A percentile compares a stretch with the other conserved stretches of the same genome.
Evolutionary conservation across 2,113 vertebrate genomes (phyloP).

Genomic region (Herpetotheres cachinnans): DNA sequence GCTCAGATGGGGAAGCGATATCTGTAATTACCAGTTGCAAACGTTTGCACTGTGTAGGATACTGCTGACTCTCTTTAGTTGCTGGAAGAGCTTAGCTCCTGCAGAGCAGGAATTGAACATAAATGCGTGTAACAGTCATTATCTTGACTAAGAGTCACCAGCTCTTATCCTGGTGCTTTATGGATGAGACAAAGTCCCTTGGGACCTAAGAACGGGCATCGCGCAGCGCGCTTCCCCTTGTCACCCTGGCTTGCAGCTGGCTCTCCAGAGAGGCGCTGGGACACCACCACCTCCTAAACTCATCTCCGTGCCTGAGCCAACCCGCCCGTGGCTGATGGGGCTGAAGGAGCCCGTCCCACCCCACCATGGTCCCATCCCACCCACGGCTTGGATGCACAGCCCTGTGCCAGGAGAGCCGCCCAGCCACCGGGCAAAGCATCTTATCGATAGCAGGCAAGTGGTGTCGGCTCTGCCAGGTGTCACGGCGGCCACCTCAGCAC

Average conservation of each 20-base stretch:
- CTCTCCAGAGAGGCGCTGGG: no score
- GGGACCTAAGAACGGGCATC: not conserved
- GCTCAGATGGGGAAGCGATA: not conserved
- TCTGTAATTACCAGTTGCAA: not conserved
- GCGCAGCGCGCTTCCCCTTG: fast-evolving
- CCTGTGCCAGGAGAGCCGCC: not conserved
- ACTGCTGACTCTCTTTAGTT: not conserved
- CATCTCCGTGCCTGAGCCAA: fast-evolving
- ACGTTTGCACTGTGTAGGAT: not conserved
- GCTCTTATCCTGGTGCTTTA: not conserved
- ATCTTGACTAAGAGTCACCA: no score
- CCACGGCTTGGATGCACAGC: no score
- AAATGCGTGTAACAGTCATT: not conserved
- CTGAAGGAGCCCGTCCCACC: not conserved
- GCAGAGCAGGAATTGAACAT: not conserved
- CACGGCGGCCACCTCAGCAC: fast-evolving
- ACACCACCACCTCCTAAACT: fast-evolving
- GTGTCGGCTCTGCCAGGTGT: fast-evolving
- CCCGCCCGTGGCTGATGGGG: fast-evolving
- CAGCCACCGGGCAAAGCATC: fast-evolving
- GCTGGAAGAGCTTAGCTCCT: not conserved
- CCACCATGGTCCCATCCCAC: fast-evolving
- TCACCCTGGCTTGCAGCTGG: not conserved
- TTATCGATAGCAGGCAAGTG: fast-evolving
- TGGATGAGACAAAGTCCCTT: not conserved